Evolutionary conservation across 1,140 invertebrate species (phyloP), one percentile per base, ranked within the genome.

Genomic region (Danaus melanippus): DNA sequence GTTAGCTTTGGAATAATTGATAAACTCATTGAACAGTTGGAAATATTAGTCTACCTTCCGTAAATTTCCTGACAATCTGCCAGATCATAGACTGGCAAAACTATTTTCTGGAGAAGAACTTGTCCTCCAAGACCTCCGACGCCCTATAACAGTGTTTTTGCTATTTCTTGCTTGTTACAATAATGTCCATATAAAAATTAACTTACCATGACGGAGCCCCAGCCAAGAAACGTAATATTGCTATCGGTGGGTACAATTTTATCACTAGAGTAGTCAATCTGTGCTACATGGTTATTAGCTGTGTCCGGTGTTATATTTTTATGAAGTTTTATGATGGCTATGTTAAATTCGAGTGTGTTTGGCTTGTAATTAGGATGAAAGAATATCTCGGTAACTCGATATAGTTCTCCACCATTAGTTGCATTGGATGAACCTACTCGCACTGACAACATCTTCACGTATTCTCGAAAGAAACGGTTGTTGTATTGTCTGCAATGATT

Each of bases 331-430:
- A 84, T 12, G 0, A 83, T 66, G 2, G 83, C 83, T 9, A 78
- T 71, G 63, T 86, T 84, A 56, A 80, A 82, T 42, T 80, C 79
- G 41, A 86, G 49, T 0, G 71, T 81, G 0, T 61, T 57, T 0
- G 83, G 79, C 51, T 81, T 83, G 60, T 86, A 86, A 66, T 84
- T 84, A 5, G 83, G 83, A 12, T 86, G 83, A 64, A 86, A 86
- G 56, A 74, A 76, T 46, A 84, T 80, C 47, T 83, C 79, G 0
- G 66, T 56, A 0, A 84, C 79, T 5, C 62, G 51, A 11, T 76
- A 67, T 6, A 80, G n/a, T n/a, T 76, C 67, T 0, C 80, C 83
- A 3, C 83, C 83, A 4, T 69, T 39, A 0, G 80, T 80, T 1
- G 80, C 80, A 62, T 86, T 84, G 7, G 59, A 61, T 2, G 79